Conservation (phyloP, 2,888 invertebrate genomes). For the Eurois occulta region DNA sequence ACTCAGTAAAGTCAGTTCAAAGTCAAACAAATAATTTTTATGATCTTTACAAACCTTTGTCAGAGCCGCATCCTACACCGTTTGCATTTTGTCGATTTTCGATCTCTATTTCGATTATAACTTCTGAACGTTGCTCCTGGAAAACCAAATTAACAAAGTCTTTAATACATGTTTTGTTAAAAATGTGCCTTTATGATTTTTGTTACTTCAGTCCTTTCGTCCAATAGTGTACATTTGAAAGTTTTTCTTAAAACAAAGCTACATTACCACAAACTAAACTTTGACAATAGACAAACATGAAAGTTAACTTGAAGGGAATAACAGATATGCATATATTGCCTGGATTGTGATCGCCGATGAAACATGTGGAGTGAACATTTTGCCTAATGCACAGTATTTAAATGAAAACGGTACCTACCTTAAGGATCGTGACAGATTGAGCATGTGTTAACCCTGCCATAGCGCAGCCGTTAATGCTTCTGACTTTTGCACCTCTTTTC, state of each 20-base stretch:
- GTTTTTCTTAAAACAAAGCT: not conserved
- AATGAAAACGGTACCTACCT: conserved; percentile 88
- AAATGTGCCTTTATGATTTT: not conserved
- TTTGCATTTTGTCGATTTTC: conserved; percentile 82
- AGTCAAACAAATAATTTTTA: conserved; percentile 16
- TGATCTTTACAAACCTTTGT: conserved; percentile 78
- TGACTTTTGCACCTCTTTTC: conserved; percentile 96
- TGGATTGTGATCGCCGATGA: not conserved
- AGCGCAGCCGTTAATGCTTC: conserved; percentile 96
- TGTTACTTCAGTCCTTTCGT: not conserved
- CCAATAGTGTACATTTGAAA: not conserved
- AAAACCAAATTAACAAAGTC: conserved; percentile 46
- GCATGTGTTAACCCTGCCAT: conserved; percentile 96
- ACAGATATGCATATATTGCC: not conserved
- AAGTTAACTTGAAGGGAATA: not conserved
- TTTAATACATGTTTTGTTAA: not conserved
- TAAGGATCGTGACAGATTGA: conserved; percentile 96
- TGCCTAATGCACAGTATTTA: not conserved
- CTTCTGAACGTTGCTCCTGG: conserved; percentile 94
- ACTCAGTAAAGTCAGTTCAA: not conserved
- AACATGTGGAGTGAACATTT: not conserved
- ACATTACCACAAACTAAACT: not conserved
- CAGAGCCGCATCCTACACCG: conserved; percentile 84
- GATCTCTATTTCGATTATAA: conserved; percentile 93
- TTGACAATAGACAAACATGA: not conserved